phyloP scores from a whole-genome alignment of 2,797 vertebrate species.

The Alosa sapidissima region DNA sequence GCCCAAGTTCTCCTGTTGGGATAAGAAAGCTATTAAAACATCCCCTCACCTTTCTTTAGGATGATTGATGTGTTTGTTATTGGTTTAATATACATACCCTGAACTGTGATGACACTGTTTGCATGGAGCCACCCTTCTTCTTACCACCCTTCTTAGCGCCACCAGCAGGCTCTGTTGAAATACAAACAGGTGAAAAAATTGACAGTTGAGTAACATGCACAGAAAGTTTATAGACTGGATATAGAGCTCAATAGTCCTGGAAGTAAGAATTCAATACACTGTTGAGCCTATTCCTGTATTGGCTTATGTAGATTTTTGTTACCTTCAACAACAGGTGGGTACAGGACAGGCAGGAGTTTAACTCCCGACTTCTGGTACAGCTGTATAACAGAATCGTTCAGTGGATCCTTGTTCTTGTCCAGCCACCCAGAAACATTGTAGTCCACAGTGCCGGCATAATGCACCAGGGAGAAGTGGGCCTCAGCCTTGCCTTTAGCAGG shows the following conservation, averaged over 20 bases:
- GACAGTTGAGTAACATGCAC: no score
- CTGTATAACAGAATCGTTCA: constrained; percentile 78
- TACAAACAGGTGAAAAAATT: no score
- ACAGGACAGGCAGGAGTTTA: constrained; percentile 67
- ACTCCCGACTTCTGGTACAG: constrained; percentile 73
- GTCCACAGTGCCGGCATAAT: constrained; percentile 88
- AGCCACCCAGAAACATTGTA: constrained; percentile 85
- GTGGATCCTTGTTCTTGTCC: constrained; percentile 84
- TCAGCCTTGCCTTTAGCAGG: constrained; percentile 81
- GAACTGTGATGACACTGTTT: background rate
- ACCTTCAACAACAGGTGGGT: constrained; percentile 74
- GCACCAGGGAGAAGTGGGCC: constrained; percentile 80
- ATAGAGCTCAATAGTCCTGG: no score
- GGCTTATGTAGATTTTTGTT: background rate
- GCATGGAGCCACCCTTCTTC: constrained; percentile 9
- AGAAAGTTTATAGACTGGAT: no score
- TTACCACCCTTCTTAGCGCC: background rate
- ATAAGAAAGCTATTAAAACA: background rate
- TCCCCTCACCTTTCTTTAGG: no score
- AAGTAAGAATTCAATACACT: no score
- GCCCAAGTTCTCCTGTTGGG: constrained; percentile 84
- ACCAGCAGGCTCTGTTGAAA: background rate
- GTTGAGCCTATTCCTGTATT: no score
- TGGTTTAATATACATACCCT: background rate
- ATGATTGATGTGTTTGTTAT: background rate